Conservation (phyloP, 2,113 vertebrate genomes). For the Noturus placidus region DNA sequence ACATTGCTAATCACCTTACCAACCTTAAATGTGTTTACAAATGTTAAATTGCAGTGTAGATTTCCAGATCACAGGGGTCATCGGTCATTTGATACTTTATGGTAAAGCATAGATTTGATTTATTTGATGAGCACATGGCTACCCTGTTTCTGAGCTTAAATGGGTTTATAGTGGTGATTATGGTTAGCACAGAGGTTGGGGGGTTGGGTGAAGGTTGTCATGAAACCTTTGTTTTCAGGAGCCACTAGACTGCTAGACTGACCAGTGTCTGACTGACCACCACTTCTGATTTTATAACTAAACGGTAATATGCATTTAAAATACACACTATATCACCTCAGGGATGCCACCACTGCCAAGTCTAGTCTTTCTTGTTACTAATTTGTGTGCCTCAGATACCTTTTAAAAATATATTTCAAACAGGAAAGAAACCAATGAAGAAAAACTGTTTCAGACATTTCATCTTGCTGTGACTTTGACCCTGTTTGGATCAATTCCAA, state of each 20-base stretch:
- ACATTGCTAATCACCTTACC: conserved; percentile 14
- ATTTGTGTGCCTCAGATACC: not conserved
- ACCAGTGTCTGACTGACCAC: not conserved
- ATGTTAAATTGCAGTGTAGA: not conserved
- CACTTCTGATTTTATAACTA: not conserved
- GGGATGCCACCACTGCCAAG: not conserved
- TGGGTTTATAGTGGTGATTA: not conserved
- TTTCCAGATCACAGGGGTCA: not conserved
- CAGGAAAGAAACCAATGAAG: not conserved
- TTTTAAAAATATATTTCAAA: not conserved
- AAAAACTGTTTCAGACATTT: not conserved
- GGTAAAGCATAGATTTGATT: conserved; percentile 6
- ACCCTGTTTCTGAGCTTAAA: not conserved
- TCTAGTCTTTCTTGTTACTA: not conserved
- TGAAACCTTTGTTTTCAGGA: not conserved
- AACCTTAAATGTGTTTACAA: conserved; percentile 23
- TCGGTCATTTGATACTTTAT: not conserved
- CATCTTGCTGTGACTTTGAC: not conserved
- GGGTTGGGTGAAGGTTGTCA: not conserved
- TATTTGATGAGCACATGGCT: not conserved
- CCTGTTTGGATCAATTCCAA: not conserved
- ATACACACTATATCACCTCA: not conserved
- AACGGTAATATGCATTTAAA: not conserved
- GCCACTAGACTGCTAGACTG: not conserved
- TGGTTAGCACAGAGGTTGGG: not conserved